Evolutionary conservation across 2,888 invertebrate genomes (phyloP).

Genomic region (Callyntrura sp.): DNA sequence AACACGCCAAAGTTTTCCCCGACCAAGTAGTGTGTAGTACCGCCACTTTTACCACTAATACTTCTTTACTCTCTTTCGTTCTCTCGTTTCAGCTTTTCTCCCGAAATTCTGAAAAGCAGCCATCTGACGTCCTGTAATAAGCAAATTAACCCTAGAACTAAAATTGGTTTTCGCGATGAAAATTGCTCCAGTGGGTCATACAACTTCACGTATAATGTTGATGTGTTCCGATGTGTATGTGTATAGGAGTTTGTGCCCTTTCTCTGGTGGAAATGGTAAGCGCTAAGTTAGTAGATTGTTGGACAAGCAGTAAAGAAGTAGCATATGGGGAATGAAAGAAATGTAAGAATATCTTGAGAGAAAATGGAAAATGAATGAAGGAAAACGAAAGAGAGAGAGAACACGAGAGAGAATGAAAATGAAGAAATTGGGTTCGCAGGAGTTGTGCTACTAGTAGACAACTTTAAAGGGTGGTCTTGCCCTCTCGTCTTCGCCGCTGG

Average conservation of each 20-base stretch:
- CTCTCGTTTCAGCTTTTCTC: slow-evolving; percentile 41
- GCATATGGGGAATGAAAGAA: slow-evolving; percentile 42
- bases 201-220: slow-evolving; percentile 65
- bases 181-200: slow-evolving; percentile 82
- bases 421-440: slow-evolving; percentile 31
- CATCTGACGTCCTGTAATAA: slow-evolving; percentile 81
- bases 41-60: slow-evolving; percentile 73
- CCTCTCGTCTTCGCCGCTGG: slow-evolving; percentile 17
- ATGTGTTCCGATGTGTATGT: slow-evolving; percentile 39
- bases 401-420: slow-evolving; percentile 7
- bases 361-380: slow-evolving; percentile 53
- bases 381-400: slow-evolving; percentile 2
- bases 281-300: slow-evolving; percentile 4
- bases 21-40: slow-evolving; percentile 49
- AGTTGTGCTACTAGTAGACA: slow-evolving; percentile 9
- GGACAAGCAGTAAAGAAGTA: slow-evolving; percentile 42
- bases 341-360: slow-evolving; percentile 25
- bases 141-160: slow-evolving; percentile 82
- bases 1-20: slow-evolving; percentile 56
- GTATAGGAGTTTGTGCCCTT: background rate
- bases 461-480: slow-evolving; percentile 34
- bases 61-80: slow-evolving; percentile 54
- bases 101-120: slow-evolving; percentile 66
- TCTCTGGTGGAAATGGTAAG: background rate
- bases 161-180: slow-evolving; percentile 82